These are phyloP conservation scores for Pleuronectes platessa DNA, from an alignment of 2,113 vertebrate genomes.

Conservation along the genomic window DNA sequence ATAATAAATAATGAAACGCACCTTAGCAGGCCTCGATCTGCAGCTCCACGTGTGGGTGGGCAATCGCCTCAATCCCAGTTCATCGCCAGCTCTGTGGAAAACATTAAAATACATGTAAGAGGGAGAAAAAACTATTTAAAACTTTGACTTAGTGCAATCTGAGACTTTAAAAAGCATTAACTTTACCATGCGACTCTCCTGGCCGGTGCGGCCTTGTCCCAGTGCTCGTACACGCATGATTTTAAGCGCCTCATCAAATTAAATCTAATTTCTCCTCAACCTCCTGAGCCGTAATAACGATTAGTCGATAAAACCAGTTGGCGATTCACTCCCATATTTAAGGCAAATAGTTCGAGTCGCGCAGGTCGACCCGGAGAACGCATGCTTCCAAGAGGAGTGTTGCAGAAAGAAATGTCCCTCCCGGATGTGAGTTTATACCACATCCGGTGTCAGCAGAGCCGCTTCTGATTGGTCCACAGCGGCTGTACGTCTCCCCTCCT, in stretches of 20 bases:
- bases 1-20: not conserved
- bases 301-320: fast-evolving
- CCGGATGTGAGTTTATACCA: constrained; percentile 60
- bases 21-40: not conserved
- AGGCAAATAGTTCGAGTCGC: fast-evolving
- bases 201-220: constrained; percentile 16
- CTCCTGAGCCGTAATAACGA: not conserved
- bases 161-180: fast-evolving
- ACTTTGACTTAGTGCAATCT: fast-evolving
- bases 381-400: not conserved
- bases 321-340: fast-evolving
- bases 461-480: constrained; percentile 48
- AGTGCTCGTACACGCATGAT: not conserved
- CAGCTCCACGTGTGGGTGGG: constrained; percentile 25
- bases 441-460: constrained; percentile 43
- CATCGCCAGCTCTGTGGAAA: not conserved
- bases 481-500: constrained; percentile 49
- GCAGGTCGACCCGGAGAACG: fast-evolving
- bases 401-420: constrained; percentile 10
- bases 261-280: not conserved
- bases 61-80: not conserved
- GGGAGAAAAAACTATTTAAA: too few species aligned
- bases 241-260: not conserved
- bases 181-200: constrained; percentile 10
- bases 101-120: not conserved